Percentiles rank a stretch among this genome's conserved stretches.
Conservation (phyloP, 2,888 invertebrate species). For the Amblyjoppa proteus region DNA sequence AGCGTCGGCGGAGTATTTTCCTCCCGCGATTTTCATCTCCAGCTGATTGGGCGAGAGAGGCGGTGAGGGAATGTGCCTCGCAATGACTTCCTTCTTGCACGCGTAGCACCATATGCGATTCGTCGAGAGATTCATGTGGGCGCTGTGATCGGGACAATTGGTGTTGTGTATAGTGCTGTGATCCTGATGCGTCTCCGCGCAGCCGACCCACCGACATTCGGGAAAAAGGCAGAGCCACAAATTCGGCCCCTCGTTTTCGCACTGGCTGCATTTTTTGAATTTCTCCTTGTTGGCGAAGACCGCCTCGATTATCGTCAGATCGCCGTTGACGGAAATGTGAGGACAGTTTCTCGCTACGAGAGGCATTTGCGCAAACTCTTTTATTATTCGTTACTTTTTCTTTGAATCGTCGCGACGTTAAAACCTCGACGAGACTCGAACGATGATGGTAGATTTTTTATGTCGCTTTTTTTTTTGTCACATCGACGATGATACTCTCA, state of each 20-base stretch:
- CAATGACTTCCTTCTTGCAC: constrained; percentile 92
- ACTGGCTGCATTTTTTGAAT: constrained; percentile 88
- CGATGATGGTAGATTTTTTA: constrained; percentile 26
- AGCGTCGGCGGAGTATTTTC: constrained; percentile 78
- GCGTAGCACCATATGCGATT: constrained; percentile 95
- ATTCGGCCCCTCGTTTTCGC: constrained; percentile 91
- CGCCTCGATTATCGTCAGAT: constrained; percentile 79
- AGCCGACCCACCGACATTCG: constrained; percentile 93
- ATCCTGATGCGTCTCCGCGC: constrained; percentile 93
- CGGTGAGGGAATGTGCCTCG: constrained; percentile 76
- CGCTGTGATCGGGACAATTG: constrained; percentile 89
- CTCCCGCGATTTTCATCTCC: constrained; percentile 74
- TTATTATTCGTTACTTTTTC: constrained; percentile 9
- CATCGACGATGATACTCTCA: constrained; percentile 30
- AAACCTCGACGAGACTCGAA: constrained; percentile 14
- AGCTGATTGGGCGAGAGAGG: constrained; percentile 77
- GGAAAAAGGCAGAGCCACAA: constrained; percentile 95
- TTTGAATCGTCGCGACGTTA: neutral
- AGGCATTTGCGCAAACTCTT: constrained; percentile 77
- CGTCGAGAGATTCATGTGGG: constrained; percentile 94
- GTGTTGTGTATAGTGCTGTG: constrained; percentile 94
- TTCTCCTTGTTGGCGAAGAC: constrained; percentile 78
- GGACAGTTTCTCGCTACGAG: constrained; percentile 81
- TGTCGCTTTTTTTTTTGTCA: constrained; percentile 7
- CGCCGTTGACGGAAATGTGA: constrained; percentile 79